phyloP scores from a whole-genome alignment of 1,140 invertebrate genomes.

The Sesamia nonagrioides region DNA sequence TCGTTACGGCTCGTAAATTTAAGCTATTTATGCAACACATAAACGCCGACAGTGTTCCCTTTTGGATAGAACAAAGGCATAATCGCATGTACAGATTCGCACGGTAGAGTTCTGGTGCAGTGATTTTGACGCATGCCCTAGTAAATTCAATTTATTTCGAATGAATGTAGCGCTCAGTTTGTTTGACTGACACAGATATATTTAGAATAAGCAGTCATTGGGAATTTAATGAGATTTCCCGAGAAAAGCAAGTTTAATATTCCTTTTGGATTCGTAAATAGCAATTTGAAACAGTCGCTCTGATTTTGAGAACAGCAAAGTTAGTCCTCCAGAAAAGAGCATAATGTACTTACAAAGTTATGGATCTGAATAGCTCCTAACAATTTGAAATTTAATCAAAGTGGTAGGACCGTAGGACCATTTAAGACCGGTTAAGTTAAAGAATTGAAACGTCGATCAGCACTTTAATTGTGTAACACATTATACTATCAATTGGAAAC shows the following conservation, averaged over 20 bases:
- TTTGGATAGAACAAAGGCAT: slow-evolving; percentile 52
- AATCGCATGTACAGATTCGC: slow-evolving; percentile 52
- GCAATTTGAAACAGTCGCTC: not conserved
- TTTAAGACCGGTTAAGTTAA: no score
- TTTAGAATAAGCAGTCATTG: not conserved
- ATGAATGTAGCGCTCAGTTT: slow-evolving; percentile 1
- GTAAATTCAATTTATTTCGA: slow-evolving; percentile 33
- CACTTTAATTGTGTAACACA: no score
- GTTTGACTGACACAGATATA: not conserved
- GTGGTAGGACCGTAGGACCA: no score
- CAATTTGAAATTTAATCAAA: no score
- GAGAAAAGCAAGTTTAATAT: slow-evolving; percentile 6
- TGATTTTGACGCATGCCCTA: slow-evolving; percentile 38
- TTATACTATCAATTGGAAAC: no score
- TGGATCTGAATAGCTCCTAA: not conserved
- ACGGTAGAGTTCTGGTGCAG: slow-evolving; percentile 49
- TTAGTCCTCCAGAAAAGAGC: not conserved
- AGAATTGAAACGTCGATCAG: no score
- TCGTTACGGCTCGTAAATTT: slow-evolving; percentile 56
- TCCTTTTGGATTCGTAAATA: slow-evolving; percentile 1
- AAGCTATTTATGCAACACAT: slow-evolving; percentile 57
- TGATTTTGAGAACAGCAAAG: not conserved
- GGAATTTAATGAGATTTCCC: slow-evolving; percentile 9
- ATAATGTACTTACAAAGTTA: not conserved
- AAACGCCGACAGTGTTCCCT: slow-evolving; percentile 54